Evolutionary conservation across 2,888 invertebrate species (phyloP), one percentile per base, ranked within the genome.

Genomic region (Prenolepis imparis): DNA sequence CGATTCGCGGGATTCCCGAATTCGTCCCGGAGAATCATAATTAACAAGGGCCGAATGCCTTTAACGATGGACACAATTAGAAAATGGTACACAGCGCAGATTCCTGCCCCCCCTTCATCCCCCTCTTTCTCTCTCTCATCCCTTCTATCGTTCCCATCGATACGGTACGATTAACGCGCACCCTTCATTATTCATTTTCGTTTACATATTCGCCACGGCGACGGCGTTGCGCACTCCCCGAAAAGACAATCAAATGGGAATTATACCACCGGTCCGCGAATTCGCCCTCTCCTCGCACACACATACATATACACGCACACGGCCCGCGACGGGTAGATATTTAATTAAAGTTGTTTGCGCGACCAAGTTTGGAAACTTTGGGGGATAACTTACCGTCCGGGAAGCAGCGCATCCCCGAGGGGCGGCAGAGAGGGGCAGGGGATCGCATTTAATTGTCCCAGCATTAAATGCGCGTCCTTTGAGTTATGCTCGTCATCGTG

Each of bases 291-390:
- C 41, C 36, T n/a, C 11, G 1, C 86, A 87, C 87, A 4, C 6
- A 4, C 3, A 15, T 15, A 36, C n/a, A 52, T n/a, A 11, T 32
- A 12, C 72, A 21, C 41, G 12, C 1, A 1, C 21, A 12, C 52
- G 15, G 12, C 0, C 21, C 48, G 55, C 87, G 86, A 78, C 84
- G 89, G 89, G 89, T 88, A 93, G 94, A 93, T 93, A 93, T 94
- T 93, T 93, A 93, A 94, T 94, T 93, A 94, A 94, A 93, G 93
- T 93, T 93, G 92, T 93, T 93, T 93, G 93, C 92, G 90, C 89
- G 85, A 87, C 85, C 85, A 91, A 93, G 92, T 93, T 93, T 87
- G 89, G 90, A 90, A 94, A 94, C 91, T 93, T 91, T 80, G 91
- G 88, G 52, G 88, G 92, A 94, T 93, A 93, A 93, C 91, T 94